Conservation (phyloP, 1,140 invertebrate species). For the Sycobia sp. region DNA sequence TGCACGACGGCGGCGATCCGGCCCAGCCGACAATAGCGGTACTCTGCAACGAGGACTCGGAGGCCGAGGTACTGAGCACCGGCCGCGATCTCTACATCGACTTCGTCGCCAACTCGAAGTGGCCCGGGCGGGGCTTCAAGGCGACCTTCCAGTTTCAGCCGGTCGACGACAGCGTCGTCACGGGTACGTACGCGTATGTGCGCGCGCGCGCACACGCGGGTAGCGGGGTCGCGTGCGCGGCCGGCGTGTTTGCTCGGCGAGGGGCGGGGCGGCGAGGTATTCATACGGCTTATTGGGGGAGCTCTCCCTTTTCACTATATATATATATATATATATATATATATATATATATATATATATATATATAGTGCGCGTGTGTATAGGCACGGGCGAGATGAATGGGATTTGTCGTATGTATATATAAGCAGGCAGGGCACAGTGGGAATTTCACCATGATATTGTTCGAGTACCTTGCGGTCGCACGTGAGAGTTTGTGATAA, state of each 20-base stretch:
- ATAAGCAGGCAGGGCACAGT: too few species aligned
- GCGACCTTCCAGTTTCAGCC: constrained; percentile 80
- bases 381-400: too few species aligned
- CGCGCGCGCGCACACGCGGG: background rate
- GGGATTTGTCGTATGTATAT: too few species aligned
- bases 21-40: constrained; percentile 75
- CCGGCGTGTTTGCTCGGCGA: background rate
- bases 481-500: too few species aligned
- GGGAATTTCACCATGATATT: too few species aligned
- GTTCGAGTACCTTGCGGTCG: too few species aligned
- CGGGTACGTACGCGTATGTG: constrained; percentile 7
- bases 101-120: constrained; percentile 81
- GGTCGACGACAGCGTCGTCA: constrained; percentile 61
- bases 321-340: too few species aligned
- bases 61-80: constrained; percentile 80
- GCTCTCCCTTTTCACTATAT: too few species aligned
- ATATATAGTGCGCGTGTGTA: too few species aligned
- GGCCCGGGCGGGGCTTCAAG: constrained; percentile 84
- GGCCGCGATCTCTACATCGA: constrained; percentile 80
- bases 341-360: too few species aligned
- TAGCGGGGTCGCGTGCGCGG: background rate
- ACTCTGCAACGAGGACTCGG: constrained; percentile 77
- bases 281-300: too few species aligned
- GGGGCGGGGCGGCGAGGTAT: too few species aligned
- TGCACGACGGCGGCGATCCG: constrained; percentile 75